phyloP scores from a whole-genome alignment of 1,140 invertebrate genomes.

The Eubasilissa regina region DNA sequence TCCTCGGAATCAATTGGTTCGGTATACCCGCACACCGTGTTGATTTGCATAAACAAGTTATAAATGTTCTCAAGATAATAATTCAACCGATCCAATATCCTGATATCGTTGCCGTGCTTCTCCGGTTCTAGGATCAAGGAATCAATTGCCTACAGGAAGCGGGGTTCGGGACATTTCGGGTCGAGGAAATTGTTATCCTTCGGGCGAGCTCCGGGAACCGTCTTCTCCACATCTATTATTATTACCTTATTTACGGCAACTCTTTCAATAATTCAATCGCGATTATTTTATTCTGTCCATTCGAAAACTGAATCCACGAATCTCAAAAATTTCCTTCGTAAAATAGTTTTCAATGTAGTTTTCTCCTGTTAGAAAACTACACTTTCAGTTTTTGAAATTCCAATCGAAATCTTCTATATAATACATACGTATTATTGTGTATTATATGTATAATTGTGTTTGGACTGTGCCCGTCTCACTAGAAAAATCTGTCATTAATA shows the following conservation, averaged over 20 bases:
- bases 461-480: too few relatives aligned
- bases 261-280: background rate
- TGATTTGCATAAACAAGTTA: constrained; percentile 36
- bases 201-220: background rate
- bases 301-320: too few relatives aligned
- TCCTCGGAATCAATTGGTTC: background rate
- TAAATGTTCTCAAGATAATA: constrained; percentile 40
- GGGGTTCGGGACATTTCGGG: constrained; percentile 21
- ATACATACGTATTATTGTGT: too few relatives aligned
- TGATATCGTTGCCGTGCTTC: background rate
- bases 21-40: background rate
- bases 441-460: too few relatives aligned
- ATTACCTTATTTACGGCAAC: background rate
- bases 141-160: constrained; percentile 23
- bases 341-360: too few relatives aligned
- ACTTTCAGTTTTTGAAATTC: too few relatives aligned
- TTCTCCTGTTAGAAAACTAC: too few relatives aligned
- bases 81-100: constrained; percentile 33
- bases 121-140: constrained; percentile 3
- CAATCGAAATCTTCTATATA: too few relatives aligned
- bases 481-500: too few relatives aligned
- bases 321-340: too few relatives aligned
- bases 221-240: background rate
- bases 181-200: constrained; percentile 27
- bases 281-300: too few relatives aligned